phyloP scores from a whole-genome alignment of 2,888 invertebrate genomes.

The Ochropleura plecta region DNA sequence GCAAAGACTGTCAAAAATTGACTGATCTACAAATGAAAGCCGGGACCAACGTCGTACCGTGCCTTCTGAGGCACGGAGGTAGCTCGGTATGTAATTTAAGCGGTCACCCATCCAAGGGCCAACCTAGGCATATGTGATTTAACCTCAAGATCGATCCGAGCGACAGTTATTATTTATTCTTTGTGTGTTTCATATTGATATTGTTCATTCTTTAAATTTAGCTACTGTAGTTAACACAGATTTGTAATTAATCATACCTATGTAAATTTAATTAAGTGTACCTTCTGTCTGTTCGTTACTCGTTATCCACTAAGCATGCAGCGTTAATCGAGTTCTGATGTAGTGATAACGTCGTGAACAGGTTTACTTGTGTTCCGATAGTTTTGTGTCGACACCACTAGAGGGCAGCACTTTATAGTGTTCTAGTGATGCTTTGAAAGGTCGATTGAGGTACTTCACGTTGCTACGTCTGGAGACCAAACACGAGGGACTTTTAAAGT shows the following conservation, averaged over 20 bases:
- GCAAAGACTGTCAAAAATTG: too few species aligned
- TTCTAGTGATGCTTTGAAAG: not conserved
- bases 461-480: not conserved
- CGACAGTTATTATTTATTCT: too few species aligned
- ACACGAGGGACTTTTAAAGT: too few species aligned
- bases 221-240: not conserved
- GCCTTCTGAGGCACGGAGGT: too few species aligned
- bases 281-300: slow-evolving; percentile 36
- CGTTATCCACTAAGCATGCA: slow-evolving; percentile 40
- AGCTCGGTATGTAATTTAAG: too few species aligned
- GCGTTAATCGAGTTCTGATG: slow-evolving; percentile 77
- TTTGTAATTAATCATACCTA: not conserved
- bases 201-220: not conserved
- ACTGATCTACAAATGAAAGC: too few species aligned
- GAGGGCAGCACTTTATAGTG: not conserved
- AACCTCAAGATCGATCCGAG: too few species aligned
- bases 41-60: too few species aligned
- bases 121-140: too few species aligned
- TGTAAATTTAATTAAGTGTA: not conserved
- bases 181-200: not conserved
- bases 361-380: slow-evolving; percentile 40
- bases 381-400: slow-evolving; percentile 5
- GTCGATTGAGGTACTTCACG: slow-evolving; percentile 15
- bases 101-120: too few species aligned
- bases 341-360: slow-evolving; percentile 68